Evolutionary conservation across 2,797 vertebrate genomes (phyloP), one percentile per base, ranked within the genome.

Genomic region (Alauda arvensis): DNA sequence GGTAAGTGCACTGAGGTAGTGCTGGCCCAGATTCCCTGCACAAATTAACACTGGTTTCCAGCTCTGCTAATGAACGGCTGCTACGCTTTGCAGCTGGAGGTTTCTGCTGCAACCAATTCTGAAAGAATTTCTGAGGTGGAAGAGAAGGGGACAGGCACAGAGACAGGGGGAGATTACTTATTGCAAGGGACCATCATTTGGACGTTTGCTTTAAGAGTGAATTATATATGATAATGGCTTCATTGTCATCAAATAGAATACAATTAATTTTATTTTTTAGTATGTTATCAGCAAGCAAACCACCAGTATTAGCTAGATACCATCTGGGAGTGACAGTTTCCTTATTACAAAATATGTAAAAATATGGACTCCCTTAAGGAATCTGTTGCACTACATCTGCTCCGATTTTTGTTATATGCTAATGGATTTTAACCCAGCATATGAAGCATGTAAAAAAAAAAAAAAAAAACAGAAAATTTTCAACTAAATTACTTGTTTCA

Each of bases 301-400:
- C 97, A 97, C 96, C 95, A 95, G 96, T 96, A 97, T 97, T 97
- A 96, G 95, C 96, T 96, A 31, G 95, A 93, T 96, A 95, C 97
- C 97, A 98, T 97, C 97, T 98, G 97, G 96, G 97, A 97, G 96
- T 97, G 96, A 97, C 97, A 97, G 97, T 97, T 97, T 97, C 97
- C 97, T 97, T 97, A 97, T 97, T 97, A 97, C 97, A 98, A 98
- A 98, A 97, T 97, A 97, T 97, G 97, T 98, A 97, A 98, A 98
- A 98, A 98, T 97, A 98, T 98, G 97, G 97, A 97, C 97, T 97
- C 97, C 97, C 97, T 98, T 97, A 97, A 97, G 97, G 97, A 97
- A 97, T 97, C 96, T 96, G 96, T 97, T 97, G 96, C 93, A 86
- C 95, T 96, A 95, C 97, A 97, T 97, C 97, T 98, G 97, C 96